Conservation (phyloP, 64 coral and sea anemone species). For the Trachythela sp. region DNA sequence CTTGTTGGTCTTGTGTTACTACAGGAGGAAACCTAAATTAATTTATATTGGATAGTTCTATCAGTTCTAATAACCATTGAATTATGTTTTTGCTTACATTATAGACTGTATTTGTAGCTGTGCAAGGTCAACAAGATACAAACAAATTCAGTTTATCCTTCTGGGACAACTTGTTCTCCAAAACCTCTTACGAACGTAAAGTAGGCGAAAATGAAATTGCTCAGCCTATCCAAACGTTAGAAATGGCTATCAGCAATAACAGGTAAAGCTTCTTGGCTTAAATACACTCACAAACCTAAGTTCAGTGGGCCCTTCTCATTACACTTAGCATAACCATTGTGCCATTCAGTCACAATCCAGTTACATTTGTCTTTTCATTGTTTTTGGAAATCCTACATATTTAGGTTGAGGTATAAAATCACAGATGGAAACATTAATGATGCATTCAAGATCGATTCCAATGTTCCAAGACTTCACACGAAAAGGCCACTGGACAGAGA, state of each 20-base stretch:
- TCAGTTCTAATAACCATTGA: neutral
- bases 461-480: slow-evolving; percentile 41
- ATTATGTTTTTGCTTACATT: neutral
- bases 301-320: too few relatives aligned
- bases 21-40: too few relatives aligned
- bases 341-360: too few relatives aligned
- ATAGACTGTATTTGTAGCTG: slow-evolving; percentile 78
- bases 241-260: neutral
- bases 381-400: too few relatives aligned
- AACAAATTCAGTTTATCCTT: slow-evolving; percentile 88
- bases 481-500: slow-evolving; percentile 61
- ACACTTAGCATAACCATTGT: too few relatives aligned
- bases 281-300: too few relatives aligned
- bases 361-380: neutral
- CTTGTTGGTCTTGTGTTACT: too few relatives aligned
- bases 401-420: slow-evolving; percentile 63
- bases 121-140: slow-evolving; percentile 62
- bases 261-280: too few relatives aligned
- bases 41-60: too few relatives aligned
- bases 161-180: slow-evolving; percentile 75
- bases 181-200: neutral
- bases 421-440: slow-evolving; percentile 53
- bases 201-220: neutral
- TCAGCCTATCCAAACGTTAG: neutral
- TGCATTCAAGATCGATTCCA: slow-evolving; percentile 43